phyloP scores from a whole-genome alignment of 2,113 vertebrate genomes.

The Cervus canadensis region DNA sequence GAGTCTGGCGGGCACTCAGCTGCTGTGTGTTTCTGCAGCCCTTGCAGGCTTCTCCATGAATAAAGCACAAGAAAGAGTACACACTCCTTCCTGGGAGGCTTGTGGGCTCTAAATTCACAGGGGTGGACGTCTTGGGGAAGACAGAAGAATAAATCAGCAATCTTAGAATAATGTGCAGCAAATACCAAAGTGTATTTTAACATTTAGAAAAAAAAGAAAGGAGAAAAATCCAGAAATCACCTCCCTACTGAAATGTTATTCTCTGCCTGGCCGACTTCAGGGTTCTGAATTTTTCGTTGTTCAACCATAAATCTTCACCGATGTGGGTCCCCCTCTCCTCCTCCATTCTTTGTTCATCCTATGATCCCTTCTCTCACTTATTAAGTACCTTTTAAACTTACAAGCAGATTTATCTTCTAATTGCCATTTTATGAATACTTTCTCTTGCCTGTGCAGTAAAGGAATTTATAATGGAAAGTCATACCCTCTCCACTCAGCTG shows the following conservation, averaged over 20 bases:
- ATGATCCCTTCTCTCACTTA: background rate
- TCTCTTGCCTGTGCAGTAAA: background rate
- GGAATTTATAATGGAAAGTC: background rate
- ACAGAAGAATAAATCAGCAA: background rate
- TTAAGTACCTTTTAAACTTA: background rate
- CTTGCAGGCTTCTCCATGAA: background rate
- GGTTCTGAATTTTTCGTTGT: background rate
- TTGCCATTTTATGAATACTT: background rate
- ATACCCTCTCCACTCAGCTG: background rate
- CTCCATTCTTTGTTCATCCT: background rate
- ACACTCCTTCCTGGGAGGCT: background rate
- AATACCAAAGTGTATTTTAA: background rate
- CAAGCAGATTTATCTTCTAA: background rate
- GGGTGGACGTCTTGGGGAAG: background rate
- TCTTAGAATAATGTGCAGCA: background rate
- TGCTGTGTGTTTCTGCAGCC: background rate
- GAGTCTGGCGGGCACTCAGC: background rate
- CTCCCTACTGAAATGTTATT: background rate
- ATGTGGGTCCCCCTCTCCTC: rapidly evolving
- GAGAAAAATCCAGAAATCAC: background rate
- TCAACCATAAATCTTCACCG: background rate
- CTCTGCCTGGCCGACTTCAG: background rate
- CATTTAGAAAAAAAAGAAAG: background rate
- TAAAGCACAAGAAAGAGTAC: background rate
- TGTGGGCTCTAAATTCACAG: background rate